phyloP scores from a whole-genome alignment of 2,113 vertebrate genomes.

The Anoplopoma fimbria region DNA sequence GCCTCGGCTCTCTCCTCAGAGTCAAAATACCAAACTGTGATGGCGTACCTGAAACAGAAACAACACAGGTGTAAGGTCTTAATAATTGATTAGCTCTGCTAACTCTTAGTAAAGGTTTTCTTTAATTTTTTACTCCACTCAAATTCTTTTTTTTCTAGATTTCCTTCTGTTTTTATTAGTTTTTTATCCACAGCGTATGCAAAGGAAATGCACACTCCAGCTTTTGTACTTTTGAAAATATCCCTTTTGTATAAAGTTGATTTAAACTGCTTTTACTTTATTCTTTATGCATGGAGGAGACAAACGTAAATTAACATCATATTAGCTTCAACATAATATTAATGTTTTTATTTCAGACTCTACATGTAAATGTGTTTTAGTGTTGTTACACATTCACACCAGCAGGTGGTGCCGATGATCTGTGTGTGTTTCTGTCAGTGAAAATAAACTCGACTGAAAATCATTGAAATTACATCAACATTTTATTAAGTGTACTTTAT shows the following conservation, averaged over 20 bases:
- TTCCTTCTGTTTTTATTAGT: too few relatives aligned
- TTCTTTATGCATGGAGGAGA: neutral
- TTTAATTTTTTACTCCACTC: too few relatives aligned
- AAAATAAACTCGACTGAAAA: neutral
- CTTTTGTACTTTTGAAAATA: too few relatives aligned
- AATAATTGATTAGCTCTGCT: too few relatives aligned
- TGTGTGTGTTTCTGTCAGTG: too few relatives aligned
- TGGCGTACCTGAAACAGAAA: slow-evolving; percentile 88
- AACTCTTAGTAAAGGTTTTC: too few relatives aligned
- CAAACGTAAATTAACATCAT: neutral
- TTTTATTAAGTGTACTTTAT: neutral
- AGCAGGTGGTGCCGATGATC: slow-evolving; percentile 1
- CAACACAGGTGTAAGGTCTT: too few relatives aligned
- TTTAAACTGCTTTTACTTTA: neutral
- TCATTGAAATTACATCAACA: too few relatives aligned
- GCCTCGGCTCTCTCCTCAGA: slow-evolving; percentile 95
- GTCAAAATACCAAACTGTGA: slow-evolving; percentile 99
- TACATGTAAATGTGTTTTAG: neutral
- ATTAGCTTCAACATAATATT: neutral
- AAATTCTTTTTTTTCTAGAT: too few relatives aligned
- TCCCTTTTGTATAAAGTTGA: too few relatives aligned
- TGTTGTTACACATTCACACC: neutral
- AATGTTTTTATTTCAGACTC: neutral
- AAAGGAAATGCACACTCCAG: too few relatives aligned
- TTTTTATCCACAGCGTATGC: too few relatives aligned